Evolutionary conservation across 2,797 vertebrate species (phyloP).

Genomic region (Botia almorhae): DNA sequence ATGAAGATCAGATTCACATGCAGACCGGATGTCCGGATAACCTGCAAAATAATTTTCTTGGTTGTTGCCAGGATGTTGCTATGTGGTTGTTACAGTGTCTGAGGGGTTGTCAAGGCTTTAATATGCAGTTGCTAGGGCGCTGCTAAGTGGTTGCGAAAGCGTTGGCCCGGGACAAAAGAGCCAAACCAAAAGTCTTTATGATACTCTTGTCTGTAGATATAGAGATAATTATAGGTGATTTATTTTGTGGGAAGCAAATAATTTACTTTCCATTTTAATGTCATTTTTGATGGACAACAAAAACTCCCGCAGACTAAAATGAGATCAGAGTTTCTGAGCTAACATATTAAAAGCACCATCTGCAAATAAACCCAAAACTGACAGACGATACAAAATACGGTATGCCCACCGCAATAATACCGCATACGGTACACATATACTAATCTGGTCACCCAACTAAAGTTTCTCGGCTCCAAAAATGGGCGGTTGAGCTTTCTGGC

Average conservation of each 20-base stretch:
- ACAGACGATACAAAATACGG: background rate
- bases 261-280: background rate
- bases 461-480: slow-evolving; percentile 3
- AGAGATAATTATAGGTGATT: no score
- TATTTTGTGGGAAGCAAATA: no score
- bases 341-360: no score
- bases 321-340: background rate
- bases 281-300: background rate
- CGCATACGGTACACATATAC: background rate
- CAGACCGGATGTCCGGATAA: no score
- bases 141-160: background rate
- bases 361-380: background rate
- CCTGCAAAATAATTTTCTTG: background rate
- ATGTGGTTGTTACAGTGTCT: background rate
- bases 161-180: background rate
- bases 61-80: background rate
- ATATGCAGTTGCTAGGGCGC: background rate
- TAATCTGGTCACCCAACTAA: background rate
- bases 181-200: background rate
- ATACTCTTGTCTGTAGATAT: background rate
- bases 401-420: slow-evolving; percentile 3
- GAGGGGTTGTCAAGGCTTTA: background rate
- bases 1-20: no score
- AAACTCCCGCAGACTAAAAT: background rate
- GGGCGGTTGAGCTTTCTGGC: slow-evolving; percentile 40